A percentile compares a stretch with the other conserved stretches of the same genome.
These are phyloP conservation scores for Ctenopoma multispine DNA, from an alignment of 2,797 vertebrate genomes.

Conservation along the genomic window DNA sequence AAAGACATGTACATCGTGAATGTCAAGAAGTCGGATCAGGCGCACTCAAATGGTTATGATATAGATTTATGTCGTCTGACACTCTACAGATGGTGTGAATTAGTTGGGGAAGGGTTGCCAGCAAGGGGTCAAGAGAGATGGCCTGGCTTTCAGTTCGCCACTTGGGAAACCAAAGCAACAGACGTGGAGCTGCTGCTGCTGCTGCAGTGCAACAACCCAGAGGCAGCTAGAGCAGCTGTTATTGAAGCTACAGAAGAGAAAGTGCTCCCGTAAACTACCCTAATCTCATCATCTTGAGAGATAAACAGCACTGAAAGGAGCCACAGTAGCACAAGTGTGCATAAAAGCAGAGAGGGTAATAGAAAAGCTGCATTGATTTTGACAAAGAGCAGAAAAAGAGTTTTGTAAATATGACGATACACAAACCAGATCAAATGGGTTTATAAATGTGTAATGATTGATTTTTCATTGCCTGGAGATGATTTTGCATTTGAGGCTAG, in stretches of 20 bases:
- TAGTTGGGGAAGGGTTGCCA: constrained; percentile 74
- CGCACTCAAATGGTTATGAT: constrained; percentile 63
- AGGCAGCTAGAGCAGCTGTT: constrained; percentile 61
- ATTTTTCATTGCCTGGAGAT: constrained; percentile 65
- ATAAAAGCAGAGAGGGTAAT: constrained; percentile 48
- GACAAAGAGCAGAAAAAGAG: constrained; percentile 68
- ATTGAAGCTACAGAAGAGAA: constrained; percentile 59
- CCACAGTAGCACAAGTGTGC: constrained; percentile 53
- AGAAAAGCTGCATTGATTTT: constrained; percentile 78
- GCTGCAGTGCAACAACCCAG: constrained; percentile 56
- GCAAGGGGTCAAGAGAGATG: constrained; percentile 73
- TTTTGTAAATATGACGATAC: constrained; percentile 64
- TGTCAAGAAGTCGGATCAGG: constrained; percentile 53
- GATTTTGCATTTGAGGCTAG: constrained; percentile 60
- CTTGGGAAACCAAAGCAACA: constrained; percentile 65
- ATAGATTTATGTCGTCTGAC: constrained; percentile 80
- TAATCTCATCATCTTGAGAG: constrained; percentile 73
- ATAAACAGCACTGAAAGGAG: constrained; percentile 63
- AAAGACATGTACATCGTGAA: constrained; percentile 27
- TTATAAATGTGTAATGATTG: constrained; percentile 79
- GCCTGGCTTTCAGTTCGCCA: constrained; percentile 77
- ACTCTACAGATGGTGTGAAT: constrained; percentile 81
- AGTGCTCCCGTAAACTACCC: constrained; percentile 59
- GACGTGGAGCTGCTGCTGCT: constrained; percentile 46
- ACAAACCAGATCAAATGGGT: constrained; percentile 71